Evolutionary conservation across 2,113 vertebrate genomes (phyloP).

Genomic region (Callipepla californica): DNA sequence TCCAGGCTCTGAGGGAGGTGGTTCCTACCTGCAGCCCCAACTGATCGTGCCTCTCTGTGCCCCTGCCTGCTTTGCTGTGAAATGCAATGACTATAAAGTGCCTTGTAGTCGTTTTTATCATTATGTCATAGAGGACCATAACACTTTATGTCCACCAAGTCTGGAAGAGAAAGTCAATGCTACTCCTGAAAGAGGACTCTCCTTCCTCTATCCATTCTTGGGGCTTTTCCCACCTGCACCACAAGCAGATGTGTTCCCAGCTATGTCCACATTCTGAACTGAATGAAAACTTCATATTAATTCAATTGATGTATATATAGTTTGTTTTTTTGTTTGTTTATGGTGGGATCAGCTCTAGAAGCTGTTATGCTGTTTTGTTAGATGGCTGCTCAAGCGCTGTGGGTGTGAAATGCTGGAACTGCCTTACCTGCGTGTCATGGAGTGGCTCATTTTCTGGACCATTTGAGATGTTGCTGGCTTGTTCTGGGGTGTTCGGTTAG

Average conservation of each 20-base stretch:
- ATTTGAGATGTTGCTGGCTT: neutral
- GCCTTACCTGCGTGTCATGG: neutral
- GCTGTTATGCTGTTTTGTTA: neutral
- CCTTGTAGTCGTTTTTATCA: neutral
- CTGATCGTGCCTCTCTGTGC: neutral
- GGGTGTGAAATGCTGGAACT: neutral
- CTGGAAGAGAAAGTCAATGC: neutral
- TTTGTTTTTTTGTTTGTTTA: neutral
- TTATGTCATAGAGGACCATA: neutral
- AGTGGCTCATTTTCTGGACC: neutral
- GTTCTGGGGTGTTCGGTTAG: neutral
- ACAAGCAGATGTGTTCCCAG: neutral
- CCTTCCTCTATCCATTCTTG: neutral
- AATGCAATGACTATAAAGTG: neutral
- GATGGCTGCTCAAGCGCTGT: neutral
- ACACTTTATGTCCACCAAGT: neutral
- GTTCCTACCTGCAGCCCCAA: accelerated
- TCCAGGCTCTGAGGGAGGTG: neutral
- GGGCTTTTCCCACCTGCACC: neutral
- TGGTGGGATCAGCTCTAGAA: neutral
- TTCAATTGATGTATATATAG: neutral
- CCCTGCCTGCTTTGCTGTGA: neutral
- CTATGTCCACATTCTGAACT: neutral
- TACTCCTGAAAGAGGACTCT: neutral
- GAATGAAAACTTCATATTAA: neutral